Base-by-base conservation (phyloP, 2,888 invertebrate species). In the Drosophila borborema region DNA sequence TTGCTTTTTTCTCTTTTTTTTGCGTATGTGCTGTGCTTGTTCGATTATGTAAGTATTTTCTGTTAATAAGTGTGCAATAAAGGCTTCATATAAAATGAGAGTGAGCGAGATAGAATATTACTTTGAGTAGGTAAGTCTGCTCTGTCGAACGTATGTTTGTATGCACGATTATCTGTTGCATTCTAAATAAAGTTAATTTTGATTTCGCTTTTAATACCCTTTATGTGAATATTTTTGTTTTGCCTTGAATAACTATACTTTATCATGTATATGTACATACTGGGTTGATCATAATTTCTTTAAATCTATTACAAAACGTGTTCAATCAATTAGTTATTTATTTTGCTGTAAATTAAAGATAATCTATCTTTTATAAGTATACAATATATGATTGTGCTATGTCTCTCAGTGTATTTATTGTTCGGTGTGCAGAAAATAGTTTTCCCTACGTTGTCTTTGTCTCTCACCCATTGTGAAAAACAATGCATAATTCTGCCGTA, bases 401-500 rank as follows among this genome's bases (percentile, higher is more conserved):
- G 14, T 14, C 5, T 38, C 16, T 2, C 7, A 40, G 58, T 0
- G 58, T 20, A 58, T 58, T 36, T 23, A n/a, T 1, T 2, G 2
- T 16, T 58, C 34, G 34, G 5, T 20, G 1, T 14, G 18, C 1
- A 14, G 1, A 18, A 5, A 16, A 9, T 34, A 43, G 18, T n/a
- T 31, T 43, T 45, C 31, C n/a, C 7, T 20, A 8, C 0, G 43
- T 45, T 34, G 34, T 45, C 28, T 63, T 38, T 49, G 7, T 6
- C 14, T 56, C 53, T 3, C 20, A 31, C 20, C 20, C 65, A 65
- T 51, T 66, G 56, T 55, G 69, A 59, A 72, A 82, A 75, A 88
- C 80, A 83, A 83, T 77, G 84, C 88, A 85, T 87, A 85, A 81
- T 89, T 89, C 82, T 75, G 72, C 28, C 45, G 59, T 56, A 77